Evolutionary conservation across 2,113 vertebrate genomes (phyloP).

Genomic region (Rhea pennata): DNA sequence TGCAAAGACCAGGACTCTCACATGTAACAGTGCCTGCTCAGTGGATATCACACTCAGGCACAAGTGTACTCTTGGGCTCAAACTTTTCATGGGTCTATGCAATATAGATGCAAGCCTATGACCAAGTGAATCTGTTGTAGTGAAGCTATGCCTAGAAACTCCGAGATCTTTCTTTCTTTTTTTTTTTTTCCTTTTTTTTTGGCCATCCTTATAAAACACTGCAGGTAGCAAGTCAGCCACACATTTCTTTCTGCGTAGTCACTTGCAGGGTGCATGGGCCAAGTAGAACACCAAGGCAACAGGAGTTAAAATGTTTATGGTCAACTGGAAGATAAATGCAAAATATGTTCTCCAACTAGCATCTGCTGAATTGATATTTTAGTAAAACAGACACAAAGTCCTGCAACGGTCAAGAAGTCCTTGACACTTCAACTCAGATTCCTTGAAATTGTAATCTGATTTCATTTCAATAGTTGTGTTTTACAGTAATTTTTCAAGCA

Average conservation of each 20-base stretch:
- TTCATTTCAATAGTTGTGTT: neutral
- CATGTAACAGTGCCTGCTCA: neutral
- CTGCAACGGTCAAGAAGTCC: neutral
- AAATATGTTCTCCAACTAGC: neutral
- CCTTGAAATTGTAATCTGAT: neutral
- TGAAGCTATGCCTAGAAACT: neutral
- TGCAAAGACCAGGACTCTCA: neutral
- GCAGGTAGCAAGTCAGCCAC: neutral
- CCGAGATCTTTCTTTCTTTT: neutral
- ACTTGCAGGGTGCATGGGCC: rapidly evolving
- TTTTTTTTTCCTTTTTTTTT: no score
- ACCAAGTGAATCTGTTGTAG: neutral
- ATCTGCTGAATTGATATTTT: neutral
- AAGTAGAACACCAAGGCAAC: neutral
- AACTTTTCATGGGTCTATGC: neutral
- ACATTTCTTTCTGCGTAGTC: neutral
- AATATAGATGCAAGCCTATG: no score
- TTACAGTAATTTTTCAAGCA: neutral
- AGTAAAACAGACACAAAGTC: neutral
- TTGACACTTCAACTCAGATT: neutral
- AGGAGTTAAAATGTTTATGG: neutral
- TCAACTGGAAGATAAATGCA: neutral
- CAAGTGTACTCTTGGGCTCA: neutral
- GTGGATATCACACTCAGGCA: rapidly evolving
- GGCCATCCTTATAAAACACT: rapidly evolving